These are phyloP conservation scores for Nemopilema nomurai DNA, from an alignment of 30 jellyfish, hydroid and myxozoan species.

Conservation along the genomic window DNA sequence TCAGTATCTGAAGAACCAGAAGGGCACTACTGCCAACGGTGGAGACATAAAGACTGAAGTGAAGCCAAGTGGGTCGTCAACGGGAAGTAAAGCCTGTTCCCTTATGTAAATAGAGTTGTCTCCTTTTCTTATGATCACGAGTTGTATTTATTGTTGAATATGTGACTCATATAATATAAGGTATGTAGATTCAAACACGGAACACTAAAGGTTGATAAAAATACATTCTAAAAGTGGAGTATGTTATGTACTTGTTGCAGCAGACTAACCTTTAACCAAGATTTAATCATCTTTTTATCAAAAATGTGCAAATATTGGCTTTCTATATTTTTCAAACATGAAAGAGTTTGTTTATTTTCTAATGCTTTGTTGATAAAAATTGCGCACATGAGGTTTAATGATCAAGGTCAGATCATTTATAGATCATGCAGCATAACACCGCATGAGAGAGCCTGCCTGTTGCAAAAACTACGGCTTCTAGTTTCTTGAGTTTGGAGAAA, in stretches of 20 bases:
- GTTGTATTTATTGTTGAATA: conserved; percentile 22
- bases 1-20: conserved; percentile 86
- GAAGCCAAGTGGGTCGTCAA: conserved; percentile 62
- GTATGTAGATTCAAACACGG: background rate
- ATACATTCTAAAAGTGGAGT: background rate
- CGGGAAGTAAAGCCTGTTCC: conserved; percentile 91
- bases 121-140: background rate
- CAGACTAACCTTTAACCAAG: background rate
- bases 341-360: background rate
- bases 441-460: no score
- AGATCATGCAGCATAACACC: no score
- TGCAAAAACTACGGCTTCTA: background rate
- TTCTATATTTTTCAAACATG: background rate
- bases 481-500: background rate
- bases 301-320: background rate
- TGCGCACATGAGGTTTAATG: no score
- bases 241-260: background rate
- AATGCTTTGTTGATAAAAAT: background rate
- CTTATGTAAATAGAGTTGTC: conserved; percentile 53
- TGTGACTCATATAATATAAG: background rate
- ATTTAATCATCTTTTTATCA: background rate
- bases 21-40: conserved; percentile 81
- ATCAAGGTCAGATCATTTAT: no score
- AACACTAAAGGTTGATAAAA: background rate
- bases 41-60: conserved; percentile 84